Percentiles rank a stretch among this genome's conserved stretches.
phyloP scores from a whole-genome alignment of 2,888 invertebrate genomes.

The Lepidochrysops patricia region DNA sequence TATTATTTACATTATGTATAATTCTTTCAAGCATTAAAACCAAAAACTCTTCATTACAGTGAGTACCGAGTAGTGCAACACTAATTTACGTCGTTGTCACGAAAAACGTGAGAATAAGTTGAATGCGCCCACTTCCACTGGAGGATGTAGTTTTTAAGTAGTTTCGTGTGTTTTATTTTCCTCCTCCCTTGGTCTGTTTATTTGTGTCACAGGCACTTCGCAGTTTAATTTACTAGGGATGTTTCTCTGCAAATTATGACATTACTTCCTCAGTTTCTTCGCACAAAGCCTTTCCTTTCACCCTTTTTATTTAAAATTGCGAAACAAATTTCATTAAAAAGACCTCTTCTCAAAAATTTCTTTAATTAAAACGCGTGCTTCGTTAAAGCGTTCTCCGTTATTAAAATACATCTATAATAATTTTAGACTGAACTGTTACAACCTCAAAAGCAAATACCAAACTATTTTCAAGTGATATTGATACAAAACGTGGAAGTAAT shows the following conservation, averaged over 20 bases:
- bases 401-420: not conserved
- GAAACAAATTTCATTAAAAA: not conserved
- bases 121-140: not conserved
- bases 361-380: not conserved
- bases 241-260: not conserved
- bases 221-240: conserved; percentile 13
- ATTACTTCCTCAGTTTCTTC: not conserved
- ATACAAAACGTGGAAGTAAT: too few relatives aligned
- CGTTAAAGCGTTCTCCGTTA: not conserved
- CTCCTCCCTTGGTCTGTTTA: conserved; percentile 8
- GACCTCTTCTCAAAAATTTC: not conserved
- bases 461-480: too few relatives aligned
- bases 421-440: not conserved
- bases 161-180: conserved; percentile 16
- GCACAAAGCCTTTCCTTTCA: not conserved
- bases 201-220: conserved; percentile 15
- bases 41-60: not conserved
- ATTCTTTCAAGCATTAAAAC: not conserved
- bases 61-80: not conserved
- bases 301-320: not conserved
- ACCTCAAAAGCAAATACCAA: not conserved
- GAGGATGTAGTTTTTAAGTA: conserved; percentile 14
- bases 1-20: not conserved
- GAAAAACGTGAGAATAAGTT: conserved; percentile 10
- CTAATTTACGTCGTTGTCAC: not conserved